Conservation (phyloP, 2,797 vertebrate species). For the Cyprinodon diabolis region DNA sequence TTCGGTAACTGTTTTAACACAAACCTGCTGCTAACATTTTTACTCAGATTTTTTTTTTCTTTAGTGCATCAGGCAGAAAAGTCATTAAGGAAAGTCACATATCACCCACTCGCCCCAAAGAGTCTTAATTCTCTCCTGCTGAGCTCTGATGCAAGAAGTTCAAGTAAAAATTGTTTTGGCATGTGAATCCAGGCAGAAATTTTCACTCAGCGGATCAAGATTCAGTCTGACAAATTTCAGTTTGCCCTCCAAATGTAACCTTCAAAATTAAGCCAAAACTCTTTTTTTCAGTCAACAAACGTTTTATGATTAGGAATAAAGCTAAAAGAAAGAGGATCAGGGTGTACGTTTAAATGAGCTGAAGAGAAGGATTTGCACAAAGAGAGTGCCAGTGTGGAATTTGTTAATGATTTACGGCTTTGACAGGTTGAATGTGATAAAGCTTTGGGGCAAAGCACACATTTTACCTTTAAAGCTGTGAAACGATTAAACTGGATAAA, state of each 20-base stretch:
- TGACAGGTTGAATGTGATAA: slow-evolving; percentile 58
- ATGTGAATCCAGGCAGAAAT: slow-evolving; percentile 47
- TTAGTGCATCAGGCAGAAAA: slow-evolving; percentile 7
- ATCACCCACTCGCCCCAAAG: slow-evolving; percentile 36
- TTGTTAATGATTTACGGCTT: slow-evolving; percentile 65
- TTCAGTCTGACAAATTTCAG: slow-evolving; percentile 25
- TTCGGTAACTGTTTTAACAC: slow-evolving; percentile 9
- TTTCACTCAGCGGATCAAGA: slow-evolving; percentile 36
- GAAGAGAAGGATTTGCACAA: slow-evolving; percentile 63
- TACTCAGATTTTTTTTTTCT: slow-evolving; percentile 1
- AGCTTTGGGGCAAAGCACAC: slow-evolving; percentile 58
- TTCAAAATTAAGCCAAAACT: slow-evolving; percentile 15
- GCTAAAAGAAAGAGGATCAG: slow-evolving; percentile 61
- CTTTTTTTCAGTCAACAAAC: not conserved
- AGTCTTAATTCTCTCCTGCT: slow-evolving; percentile 51
- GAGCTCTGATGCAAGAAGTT: slow-evolving; percentile 46
- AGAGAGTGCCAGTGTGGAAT: slow-evolving; percentile 63
- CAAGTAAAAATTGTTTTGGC: slow-evolving; percentile 47
- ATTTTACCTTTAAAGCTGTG: slow-evolving; percentile 32
- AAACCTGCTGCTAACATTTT: slow-evolving; percentile 9
- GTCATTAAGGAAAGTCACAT: slow-evolving; percentile 32
- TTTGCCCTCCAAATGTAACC: slow-evolving; percentile 19
- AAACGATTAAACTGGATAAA: slow-evolving; percentile 12
- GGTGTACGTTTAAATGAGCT: not conserved
- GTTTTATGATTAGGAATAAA: slow-evolving; percentile 4